Base-by-base conservation (phyloP, 37 sponge, comb jelly and placozoan species). In the Cliona cf. orientalis region DNA sequence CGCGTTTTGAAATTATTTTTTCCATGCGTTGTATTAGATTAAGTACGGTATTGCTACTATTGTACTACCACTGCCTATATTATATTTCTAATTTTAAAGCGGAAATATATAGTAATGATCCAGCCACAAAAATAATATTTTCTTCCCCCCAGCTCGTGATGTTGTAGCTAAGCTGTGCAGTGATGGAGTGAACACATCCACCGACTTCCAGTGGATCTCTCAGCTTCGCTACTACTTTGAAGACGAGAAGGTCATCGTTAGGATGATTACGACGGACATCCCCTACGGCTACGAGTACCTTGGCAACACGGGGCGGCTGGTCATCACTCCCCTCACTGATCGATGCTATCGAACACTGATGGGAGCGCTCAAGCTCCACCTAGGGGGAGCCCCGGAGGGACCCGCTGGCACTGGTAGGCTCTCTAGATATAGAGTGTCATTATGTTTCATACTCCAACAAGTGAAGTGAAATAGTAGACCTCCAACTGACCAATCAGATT, bases 221-320 rank as follows among this genome's bases (percentile, higher is more conserved):
- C 99, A 99, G 87, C 86, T 99, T 41, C 74, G 99, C 9, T 99
- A 99, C 90, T 96, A 96, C 93, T 87, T 89, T 69, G 96, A 95
- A 42, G 87, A 92, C 22, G 83, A 81, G n/a, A 42, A 23, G 22
- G 90, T 94, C 41, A 67, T 89, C 7, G 99, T 99, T 0, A 75
- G 90, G 22, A 99, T 99, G 99, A 99, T 99, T 62, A 99, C 99
- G 56, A 99, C 99, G 6, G 89, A 89, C 19, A 91, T 99, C 7
- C 87, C 85, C 39, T 99, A 99, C 74, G 99, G 99, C 5, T 96
- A 99, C 57, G 99, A 99, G 74, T 99, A 99, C 72, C 95, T 96
- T 31, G 96, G 99, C 22, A 98, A 98, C 87, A 90, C 95, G n/a
- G 96, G 96, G 7, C 72, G 99, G 31, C 87, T 98, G 67, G 99